Base-by-base conservation (phyloP, 2,888 invertebrate genomes). In the Meiosimyza decipiens region DNA sequence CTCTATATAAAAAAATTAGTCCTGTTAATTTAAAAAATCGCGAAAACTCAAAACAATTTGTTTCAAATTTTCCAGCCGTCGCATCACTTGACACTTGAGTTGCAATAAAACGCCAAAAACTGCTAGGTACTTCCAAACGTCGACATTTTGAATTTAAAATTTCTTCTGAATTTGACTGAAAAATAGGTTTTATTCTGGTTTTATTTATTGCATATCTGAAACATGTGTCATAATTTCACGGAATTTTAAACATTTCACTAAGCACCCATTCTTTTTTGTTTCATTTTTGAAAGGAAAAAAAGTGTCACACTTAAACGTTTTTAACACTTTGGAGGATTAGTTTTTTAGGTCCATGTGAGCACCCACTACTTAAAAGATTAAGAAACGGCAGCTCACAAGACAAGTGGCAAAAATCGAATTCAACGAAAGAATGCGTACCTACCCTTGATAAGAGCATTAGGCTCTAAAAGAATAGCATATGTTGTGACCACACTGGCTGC, bases 281-380 rank as follows among this genome's bases (percentile, higher is more conserved):
- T 40, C 40, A 4, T 40, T 40, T 40, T 9, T 9, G 40, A 63
- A 52, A 49, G 60, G 55, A 52, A 40, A 52, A 71, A 60, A 72
- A 70, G 67, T 75, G 75, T 75, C 73, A 67, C 71, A 67, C 75
- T 72, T 73, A 73, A 73, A 71, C 73, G 69, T 67, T 75, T 73
- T 75, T 75, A 73, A 75, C 75, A 75, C 75, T 73, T 73, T 63
- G 70, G 50, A n/a, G 51, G n/a, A 68, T 57, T 57, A 59, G 69
- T 18, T n/a, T 40, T 28, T 15, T 16, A 33, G 18, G 47, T 33
- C 12, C 28, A 66, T 60, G 63, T 66, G 70, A 71, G 71, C 73
- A 67, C 69, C 73, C 70, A 71, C 71, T 67, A 72, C 72, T 75
- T 72, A 73, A 75, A 33, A 68, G 71, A 71, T 75, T 73, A 73